Percentiles rank a stretch among this genome's conserved stretches.
phyloP scores from a whole-genome alignment of 1,140 invertebrate species.

The Ceratitis capitata region DNA sequence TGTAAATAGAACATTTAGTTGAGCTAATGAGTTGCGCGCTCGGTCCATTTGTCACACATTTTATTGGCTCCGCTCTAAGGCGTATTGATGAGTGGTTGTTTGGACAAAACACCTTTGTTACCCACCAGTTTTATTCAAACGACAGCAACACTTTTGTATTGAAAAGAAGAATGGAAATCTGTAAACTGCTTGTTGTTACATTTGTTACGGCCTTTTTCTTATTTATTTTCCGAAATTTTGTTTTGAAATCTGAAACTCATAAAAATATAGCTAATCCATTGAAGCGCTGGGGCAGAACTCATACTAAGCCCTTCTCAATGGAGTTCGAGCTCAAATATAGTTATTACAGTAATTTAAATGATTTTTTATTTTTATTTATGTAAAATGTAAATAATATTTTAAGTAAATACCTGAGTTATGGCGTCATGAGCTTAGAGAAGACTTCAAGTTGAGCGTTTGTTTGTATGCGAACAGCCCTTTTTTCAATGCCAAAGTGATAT shows the following conservation, averaged over 20 bases:
- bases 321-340: not conserved
- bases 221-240: no score
- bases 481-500: not conserved
- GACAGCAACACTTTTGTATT: not conserved
- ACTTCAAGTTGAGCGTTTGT: not conserved
- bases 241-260: not conserved
- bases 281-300: not conserved
- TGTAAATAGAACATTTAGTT: conserved; percentile 2
- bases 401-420: not conserved
- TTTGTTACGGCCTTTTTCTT: not conserved
- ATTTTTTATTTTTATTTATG: no score
- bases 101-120: conserved; percentile 10
- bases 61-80: conserved; percentile 18
- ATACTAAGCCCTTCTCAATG: not conserved
- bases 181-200: conserved; percentile 12
- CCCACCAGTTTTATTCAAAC: no score
- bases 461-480: no score
- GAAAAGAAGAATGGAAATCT: not conserved
- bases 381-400: not conserved
- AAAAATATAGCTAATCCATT: not conserved
- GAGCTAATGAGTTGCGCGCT: not conserved
- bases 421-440: not conserved
- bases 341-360: not conserved
- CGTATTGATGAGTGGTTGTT: conserved; percentile 34
- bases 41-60: conserved; percentile 34